phyloP scores from a whole-genome alignment of 30 jellyfish, hydroid and myxozoan genomes.

The Mastigias papua region DNA sequence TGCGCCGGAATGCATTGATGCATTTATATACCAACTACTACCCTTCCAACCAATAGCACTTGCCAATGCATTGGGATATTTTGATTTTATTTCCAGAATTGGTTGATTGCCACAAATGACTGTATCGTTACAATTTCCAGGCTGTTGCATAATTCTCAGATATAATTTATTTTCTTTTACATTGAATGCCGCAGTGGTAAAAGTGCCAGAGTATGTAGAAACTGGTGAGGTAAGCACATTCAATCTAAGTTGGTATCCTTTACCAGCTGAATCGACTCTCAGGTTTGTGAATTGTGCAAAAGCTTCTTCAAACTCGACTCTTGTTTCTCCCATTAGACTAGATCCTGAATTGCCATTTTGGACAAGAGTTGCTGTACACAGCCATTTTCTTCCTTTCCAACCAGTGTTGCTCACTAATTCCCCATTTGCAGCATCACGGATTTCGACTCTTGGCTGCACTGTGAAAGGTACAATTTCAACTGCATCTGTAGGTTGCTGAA shows the following conservation, averaged over 20 bases:
- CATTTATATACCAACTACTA: constrained; percentile 77
- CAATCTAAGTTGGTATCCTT: constrained; percentile 58
- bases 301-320: constrained; percentile 55
- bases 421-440: constrained; percentile 79
- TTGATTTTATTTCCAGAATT: constrained; percentile 65
- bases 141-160: constrained; percentile 78
- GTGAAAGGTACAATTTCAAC: constrained; percentile 76
- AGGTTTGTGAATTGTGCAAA: constrained; percentile 56
- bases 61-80: constrained; percentile 76
- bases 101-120: constrained; percentile 91
- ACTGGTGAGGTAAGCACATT: constrained; percentile 67
- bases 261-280: constrained; percentile 78
- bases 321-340: constrained; percentile 57
- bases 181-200: constrained; percentile 60
- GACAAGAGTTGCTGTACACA: constrained; percentile 63
- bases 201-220: constrained; percentile 49
- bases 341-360: constrained; percentile 59
- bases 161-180: constrained; percentile 71
- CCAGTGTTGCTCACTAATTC: constrained; percentile 77
- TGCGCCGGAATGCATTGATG: constrained; percentile 61
- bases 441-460: constrained; percentile 78
- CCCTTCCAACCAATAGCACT: constrained; percentile 80
- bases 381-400: constrained; percentile 88
- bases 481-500: constrained; percentile 52
- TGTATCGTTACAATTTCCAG: constrained; percentile 86